Evolutionary conservation across 2,888 invertebrate species (phyloP), one percentile per base, ranked within the genome.

Genomic region (Melanostoma scalare): DNA sequence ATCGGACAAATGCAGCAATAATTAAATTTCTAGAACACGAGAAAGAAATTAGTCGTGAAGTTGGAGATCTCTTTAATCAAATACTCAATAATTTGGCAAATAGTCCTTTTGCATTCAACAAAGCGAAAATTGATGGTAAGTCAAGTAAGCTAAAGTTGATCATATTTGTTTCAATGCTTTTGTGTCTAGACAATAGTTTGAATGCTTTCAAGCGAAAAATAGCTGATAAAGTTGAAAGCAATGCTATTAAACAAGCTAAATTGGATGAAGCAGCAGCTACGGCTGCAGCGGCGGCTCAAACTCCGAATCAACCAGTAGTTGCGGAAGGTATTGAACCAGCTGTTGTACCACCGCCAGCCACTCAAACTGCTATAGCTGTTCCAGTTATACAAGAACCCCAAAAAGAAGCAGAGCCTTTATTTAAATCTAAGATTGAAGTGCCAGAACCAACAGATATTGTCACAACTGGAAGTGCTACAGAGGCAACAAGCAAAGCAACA

Each of bases 1-100:
- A 96, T 88, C 93, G 98, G 88, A 95, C 97, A 71, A 97, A 98
- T 89, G 95, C 97, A 0, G 95, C 96, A n/a, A 96, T 97, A 87
- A 92, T 98, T 4, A 98, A 97, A 91, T 96, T 95, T 90, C 92
- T 98, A 38, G 96, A 96, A 88, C 93, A 94, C 85, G 94, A 95
- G 86, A 95, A 95, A 93, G 60, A 92, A 91, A 85, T 93, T 92
- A 55, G 91, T 93, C 3, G 95, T 93, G 8, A 93, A 93, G 88
- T 94, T 94, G 89, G 92, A 91, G 86, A 92, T 92, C 85, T 94
- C 92, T 88, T 92, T 94, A 87, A 92, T 92, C 87, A 90, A 91
- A 88, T 89, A 6, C 85, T 92, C 1, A 90, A 90, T 69, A 90
- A 91, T 67, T 90, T 92, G 56, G 90, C 92, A 0, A 89, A 89